Conservation (phyloP, 2,888 invertebrate species). For the Trichopria drosophilae region DNA sequence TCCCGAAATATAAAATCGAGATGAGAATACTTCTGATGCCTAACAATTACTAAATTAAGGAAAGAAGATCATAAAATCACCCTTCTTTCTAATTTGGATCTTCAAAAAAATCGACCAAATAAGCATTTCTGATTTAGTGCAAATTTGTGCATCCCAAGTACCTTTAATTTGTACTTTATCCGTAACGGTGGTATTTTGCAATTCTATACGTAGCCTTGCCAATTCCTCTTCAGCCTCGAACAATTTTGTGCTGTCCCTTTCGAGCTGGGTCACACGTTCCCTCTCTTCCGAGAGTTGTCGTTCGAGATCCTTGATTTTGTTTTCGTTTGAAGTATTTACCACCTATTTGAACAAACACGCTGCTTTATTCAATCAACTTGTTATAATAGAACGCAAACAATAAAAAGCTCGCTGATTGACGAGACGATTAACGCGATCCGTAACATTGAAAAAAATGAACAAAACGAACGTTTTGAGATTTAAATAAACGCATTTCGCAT, state of each 20-base stretch:
- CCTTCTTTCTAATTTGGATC: no score
- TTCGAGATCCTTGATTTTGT: slow-evolving; percentile 61
- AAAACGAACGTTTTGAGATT: no score
- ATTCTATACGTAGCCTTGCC: slow-evolving; percentile 64
- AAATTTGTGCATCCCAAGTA: slow-evolving; percentile 23
- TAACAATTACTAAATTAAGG: no score
- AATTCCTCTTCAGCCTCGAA: slow-evolving; percentile 71
- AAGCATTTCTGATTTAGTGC: background rate
- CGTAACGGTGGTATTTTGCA: slow-evolving; percentile 54
- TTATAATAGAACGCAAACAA: slow-evolving; percentile 1
- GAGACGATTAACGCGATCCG: no score
- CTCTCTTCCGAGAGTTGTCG: slow-evolving; percentile 58
- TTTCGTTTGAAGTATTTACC: slow-evolving; percentile 58
- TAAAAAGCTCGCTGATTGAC: no score
- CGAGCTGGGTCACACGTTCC: slow-evolving; percentile 58
- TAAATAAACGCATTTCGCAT: no score
- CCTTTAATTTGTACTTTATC: slow-evolving; percentile 40
- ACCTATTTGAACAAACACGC: slow-evolving; percentile 52
- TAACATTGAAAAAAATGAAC: no score
- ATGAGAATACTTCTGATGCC: no score
- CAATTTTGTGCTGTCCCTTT: slow-evolving; percentile 62
- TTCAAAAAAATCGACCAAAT: background rate
- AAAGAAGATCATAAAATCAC: no score
- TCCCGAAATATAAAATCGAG: no score
- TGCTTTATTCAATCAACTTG: slow-evolving; percentile 26